These are phyloP conservation scores for Rhodinocichla rosea DNA, from an alignment of 2,113 vertebrate species.

Conservation along the genomic window DNA sequence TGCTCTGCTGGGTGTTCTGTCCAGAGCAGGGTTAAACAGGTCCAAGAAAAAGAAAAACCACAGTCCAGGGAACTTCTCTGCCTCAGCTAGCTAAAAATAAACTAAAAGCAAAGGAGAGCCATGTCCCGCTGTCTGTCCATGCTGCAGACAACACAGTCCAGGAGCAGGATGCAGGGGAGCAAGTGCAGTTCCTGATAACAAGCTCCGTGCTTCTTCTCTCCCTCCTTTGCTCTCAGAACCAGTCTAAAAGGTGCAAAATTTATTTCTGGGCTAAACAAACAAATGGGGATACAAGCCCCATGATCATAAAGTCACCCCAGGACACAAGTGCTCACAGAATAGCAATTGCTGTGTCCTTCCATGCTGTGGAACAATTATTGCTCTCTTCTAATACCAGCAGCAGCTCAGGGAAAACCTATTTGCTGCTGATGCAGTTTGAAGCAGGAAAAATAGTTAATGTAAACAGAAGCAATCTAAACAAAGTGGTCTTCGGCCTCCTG, in stretches of 20 bases:
- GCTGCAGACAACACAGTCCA: not conserved
- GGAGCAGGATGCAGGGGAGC: not conserved
- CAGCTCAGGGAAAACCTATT: not conserved
- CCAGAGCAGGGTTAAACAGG: not conserved
- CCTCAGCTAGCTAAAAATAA: not conserved
- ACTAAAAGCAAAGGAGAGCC: not conserved
- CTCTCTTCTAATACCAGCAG: not conserved
- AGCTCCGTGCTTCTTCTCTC: not conserved
- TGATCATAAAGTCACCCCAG: not conserved
- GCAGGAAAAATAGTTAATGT: not conserved
- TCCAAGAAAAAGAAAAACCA: not conserved
- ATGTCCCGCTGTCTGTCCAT: not conserved
- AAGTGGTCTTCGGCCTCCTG: not conserved
- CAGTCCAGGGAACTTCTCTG: not conserved
- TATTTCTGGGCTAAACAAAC: not conserved
- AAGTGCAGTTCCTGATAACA: not conserved
- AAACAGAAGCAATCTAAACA: not conserved
- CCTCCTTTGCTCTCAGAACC: not conserved
- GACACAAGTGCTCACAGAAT: not conserved
- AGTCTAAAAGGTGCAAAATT: not conserved
- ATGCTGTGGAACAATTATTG: not conserved
- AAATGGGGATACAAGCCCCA: not conserved
- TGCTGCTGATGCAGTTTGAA: not conserved
- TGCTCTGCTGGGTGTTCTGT: not conserved
- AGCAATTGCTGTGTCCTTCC: not conserved